Evolutionary conservation across 2,888 invertebrate species (phyloP), one percentile per base, ranked within the genome.

Genomic region (Nymphalis urticae): DNA sequence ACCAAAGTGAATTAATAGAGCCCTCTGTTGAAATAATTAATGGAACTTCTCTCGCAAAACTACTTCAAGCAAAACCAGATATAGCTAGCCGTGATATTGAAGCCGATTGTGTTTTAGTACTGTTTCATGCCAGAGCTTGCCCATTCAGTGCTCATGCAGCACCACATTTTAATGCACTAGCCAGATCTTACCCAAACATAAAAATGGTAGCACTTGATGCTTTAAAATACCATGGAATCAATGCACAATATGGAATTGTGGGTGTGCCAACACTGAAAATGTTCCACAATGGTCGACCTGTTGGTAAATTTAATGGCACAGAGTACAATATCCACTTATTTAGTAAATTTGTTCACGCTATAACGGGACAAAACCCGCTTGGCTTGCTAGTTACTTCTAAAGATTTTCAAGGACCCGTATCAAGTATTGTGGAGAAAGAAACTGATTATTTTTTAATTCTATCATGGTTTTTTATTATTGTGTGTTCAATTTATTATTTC

Each of bases 201-300:
- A 96, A 96, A 88, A 95, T 98, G 85, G 96, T 97, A 13, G 98
- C 97, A 3, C 95, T 99, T 21, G 98, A 99, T 93, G 97, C 98
- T 2, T 94, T 96, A 76, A 95, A 95, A 82, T 95, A 96, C 79
- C 95, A 96, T 81, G 95, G 96, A 71, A 96, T 97, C 62, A 98
- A 97, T 88, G 97, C 97, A 0, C 97, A 97, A 77, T 97, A 97
- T 86, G 98, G 98, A 13, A 96, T 98, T 69, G 96, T 97, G 10
- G 98, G 97, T 21, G 96, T 98, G 51, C 98, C 98, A 9, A 97
- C 97, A 4, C 83, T 98, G 48, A 94, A 98, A 90, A 93, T 98
- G 73, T 97, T 98, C 79, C 97, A 98, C 79, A 98, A 97, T 85
- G 97, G 97, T 0, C 94, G 96, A 75, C 95, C 97, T 0, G 95